A percentile compares a stretch with the other conserved stretches of the same genome.
These are phyloP conservation scores for Strix aluco DNA, from an alignment of 2,113 vertebrate genomes.

Conservation along the genomic window DNA sequence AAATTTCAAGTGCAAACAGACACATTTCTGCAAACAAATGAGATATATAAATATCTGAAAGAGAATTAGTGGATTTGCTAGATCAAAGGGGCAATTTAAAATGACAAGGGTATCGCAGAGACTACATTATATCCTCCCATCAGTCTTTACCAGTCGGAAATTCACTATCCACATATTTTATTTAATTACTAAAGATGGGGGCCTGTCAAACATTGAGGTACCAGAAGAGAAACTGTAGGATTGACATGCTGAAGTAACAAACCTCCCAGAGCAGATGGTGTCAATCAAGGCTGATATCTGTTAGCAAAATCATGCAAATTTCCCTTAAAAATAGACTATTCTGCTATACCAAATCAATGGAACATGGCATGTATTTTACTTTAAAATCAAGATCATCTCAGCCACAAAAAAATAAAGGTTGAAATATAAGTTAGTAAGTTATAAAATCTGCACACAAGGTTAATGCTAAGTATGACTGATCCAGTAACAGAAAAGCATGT, in stretches of 20 bases:
- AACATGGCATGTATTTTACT: not conserved
- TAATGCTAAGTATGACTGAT: not conserved
- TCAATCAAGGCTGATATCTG: conserved; percentile 38
- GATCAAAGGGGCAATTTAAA: conserved; percentile 4
- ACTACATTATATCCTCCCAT: not conserved
- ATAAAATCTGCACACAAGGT: not conserved
- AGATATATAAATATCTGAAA: not conserved
- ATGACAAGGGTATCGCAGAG: not conserved
- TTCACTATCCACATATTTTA: not conserved
- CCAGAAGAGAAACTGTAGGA: conserved; percentile 8
- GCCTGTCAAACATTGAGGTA: conserved; percentile 31
- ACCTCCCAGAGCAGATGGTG: conserved; percentile 30
- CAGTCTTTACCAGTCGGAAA: not conserved
- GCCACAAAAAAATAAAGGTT: not conserved
- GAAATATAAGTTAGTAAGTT: not conserved
- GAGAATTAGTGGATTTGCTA: not conserved
- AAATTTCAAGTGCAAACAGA: not conserved
- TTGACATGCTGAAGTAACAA: conserved; percentile 31
- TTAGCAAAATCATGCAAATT: not conserved
- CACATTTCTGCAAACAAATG: not conserved
- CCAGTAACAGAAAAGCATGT: not conserved
- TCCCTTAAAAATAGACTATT: conserved; percentile 6
- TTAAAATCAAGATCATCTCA: not conserved
- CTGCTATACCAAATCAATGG: not conserved
- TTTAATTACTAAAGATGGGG: not conserved